Percentiles rank a stretch among this genome's conserved stretches.
These are phyloP conservation scores for Melanostoma mellinum DNA, from an alignment of 2,888 invertebrate species.

Conservation along the genomic window DNA sequence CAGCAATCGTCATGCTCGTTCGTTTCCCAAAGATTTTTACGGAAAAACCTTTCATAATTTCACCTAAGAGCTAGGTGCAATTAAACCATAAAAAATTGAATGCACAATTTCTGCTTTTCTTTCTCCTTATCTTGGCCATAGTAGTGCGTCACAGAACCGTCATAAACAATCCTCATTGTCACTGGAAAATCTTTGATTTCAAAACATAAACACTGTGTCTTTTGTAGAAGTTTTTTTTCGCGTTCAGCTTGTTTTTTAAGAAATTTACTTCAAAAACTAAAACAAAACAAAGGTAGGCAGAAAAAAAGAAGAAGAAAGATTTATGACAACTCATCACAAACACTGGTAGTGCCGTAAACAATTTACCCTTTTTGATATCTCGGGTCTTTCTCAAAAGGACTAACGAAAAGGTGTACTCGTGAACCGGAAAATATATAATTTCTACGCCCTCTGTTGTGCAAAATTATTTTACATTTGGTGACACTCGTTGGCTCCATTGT, in stretches of 20 bases:
- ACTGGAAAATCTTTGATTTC: conserved; percentile 74
- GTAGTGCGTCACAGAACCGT: conserved; percentile 33
- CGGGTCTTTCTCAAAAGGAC: conserved; percentile 22
- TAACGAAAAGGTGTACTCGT: conserved; percentile 41
- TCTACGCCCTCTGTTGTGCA: conserved; percentile 49
- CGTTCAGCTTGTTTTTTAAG: conserved; percentile 43
- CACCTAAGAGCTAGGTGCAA: conserved; percentile 67
- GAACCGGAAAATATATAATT: conserved; percentile 53
- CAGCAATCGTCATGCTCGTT: background rate
- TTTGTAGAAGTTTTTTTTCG: conserved; percentile 45
- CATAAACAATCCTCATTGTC: conserved; percentile 60
- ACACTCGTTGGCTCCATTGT: conserved; percentile 39
- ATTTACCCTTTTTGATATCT: conserved; percentile 56
- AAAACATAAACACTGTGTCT: conserved; percentile 63
- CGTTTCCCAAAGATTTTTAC: conserved; percentile 10
- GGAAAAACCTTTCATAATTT: conserved; percentile 50
- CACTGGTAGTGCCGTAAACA: conserved; percentile 52
- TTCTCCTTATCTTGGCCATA: conserved; percentile 42
- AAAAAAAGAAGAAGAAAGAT: conserved; percentile 31
- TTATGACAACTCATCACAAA: conserved; percentile 69
- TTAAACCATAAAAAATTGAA: conserved; percentile 78
- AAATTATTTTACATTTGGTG: conserved; percentile 38
- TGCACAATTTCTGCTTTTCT: conserved; percentile 74
- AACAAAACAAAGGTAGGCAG: conserved; percentile 11
- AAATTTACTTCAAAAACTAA: conserved; percentile 27